Evolutionary conservation across 2,888 invertebrate species (phyloP), one percentile per base, ranked within the genome.

Genomic region (Cheiracanthium punctorium): DNA sequence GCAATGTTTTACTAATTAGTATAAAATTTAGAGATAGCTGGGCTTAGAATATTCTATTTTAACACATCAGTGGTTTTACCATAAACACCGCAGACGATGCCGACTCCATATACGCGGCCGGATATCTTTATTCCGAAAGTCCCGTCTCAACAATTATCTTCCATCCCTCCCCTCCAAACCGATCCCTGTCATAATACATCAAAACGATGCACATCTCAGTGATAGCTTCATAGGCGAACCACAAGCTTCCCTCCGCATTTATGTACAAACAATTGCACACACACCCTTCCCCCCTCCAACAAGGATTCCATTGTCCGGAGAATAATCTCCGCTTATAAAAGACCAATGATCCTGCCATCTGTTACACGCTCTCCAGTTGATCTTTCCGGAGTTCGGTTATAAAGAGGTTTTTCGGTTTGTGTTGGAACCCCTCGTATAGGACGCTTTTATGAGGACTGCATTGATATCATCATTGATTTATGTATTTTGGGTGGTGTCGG

Each of bases 271-370:
- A 58, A 58, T 28, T 69, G n/a, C n/a, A n/a, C n/a, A n/a, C n/a
- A n/a, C n/a, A n/a, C 33, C 43, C 28, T 24, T 64, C 37, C 70
- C 14, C n/a, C 71, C 72, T 67, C 74, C 75, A 48, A 80, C 70
- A 64, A 58, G 43, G 64, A 37, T 20, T 12, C 74, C 70, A 74
- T 80, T 85, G 79, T 80, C 74, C 80, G 28, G 33, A 7, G 58
- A 28, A 70, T 80, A 74, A 71, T 80, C 85, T 48, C 33, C 30
- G 70, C 33, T 28, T 71, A 80, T 85, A 80, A 85, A 80, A 73
- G 85, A 71, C 37, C 74, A 85, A 73, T 80, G 79, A 80, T 80
- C 64, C 70, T 17, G 43, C 85, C 85, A 86, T 86, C 85, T 84
- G 82, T 85, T 85, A 79, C 84, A 85, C 79, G 84, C 79, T 85